Evolutionary conservation across 2,888 invertebrate genomes (phyloP).

Genomic region (Stenichneumon culpator): DNA sequence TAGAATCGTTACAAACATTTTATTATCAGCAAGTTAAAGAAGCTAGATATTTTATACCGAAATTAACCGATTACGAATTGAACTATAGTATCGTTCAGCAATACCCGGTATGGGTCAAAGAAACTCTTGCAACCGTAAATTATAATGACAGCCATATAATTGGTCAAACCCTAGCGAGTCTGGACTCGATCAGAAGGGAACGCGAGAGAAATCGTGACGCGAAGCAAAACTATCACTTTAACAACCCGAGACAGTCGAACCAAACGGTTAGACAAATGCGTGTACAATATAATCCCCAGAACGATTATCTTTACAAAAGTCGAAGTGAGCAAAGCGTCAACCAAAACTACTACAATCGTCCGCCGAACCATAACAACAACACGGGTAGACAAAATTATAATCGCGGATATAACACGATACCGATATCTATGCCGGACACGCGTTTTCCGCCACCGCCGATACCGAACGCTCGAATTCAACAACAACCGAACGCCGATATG

Average conservation of each 20-base stretch:
- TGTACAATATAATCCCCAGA: too few relatives aligned
- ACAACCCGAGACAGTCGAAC: background rate
- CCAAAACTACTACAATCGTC: too few relatives aligned
- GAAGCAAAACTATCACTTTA: background rate
- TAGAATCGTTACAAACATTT: conserved; percentile 1
- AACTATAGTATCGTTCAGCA: conserved; percentile 29
- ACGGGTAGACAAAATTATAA: too few relatives aligned
- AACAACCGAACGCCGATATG: background rate
- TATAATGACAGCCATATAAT: background rate
- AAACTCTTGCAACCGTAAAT: conserved; percentile 28
- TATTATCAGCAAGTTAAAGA: background rate
- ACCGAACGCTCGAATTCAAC: too few relatives aligned
- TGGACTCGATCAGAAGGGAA: conserved; percentile 23
- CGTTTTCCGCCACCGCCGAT: conserved; percentile 37
- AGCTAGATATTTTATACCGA: too few relatives aligned
- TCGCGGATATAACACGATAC: too few relatives aligned
- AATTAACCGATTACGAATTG: conserved; percentile 23
- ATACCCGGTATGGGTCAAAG: too few relatives aligned
- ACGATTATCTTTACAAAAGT: too few relatives aligned
- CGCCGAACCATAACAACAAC: too few relatives aligned
- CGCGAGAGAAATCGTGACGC: background rate
- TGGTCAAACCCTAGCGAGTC: conserved; percentile 17
- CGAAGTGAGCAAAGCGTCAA: too few relatives aligned
- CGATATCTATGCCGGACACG: conserved; percentile 35
- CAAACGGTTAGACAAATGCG: background rate